A percentile compares a stretch with the other conserved stretches of the same genome.
Conservation (phyloP, 1,140 invertebrate species). For the Palaemon carinicauda region DNA sequence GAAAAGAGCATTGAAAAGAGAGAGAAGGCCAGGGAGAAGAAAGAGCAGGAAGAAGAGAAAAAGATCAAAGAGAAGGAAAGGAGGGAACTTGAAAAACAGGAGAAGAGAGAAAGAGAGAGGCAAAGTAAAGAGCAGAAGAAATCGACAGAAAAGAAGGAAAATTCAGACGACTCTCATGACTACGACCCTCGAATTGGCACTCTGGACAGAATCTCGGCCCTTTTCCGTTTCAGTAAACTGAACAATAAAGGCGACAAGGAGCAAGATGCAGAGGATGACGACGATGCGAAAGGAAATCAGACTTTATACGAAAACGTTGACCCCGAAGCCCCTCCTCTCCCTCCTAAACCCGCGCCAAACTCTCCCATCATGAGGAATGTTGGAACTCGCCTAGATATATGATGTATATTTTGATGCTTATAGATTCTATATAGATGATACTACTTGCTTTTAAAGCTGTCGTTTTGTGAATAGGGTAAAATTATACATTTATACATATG, state of each 20-base stretch:
- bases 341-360: constrained; percentile 46
- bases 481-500: no score
- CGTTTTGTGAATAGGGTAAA: not conserved
- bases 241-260: constrained; percentile 31
- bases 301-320: not conserved
- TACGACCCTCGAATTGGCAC: constrained; percentile 49
- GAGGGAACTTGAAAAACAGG: constrained; percentile 16
- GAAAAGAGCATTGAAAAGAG: not conserved
- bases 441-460: not conserved
- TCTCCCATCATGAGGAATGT: constrained; percentile 54
- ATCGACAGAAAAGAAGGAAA: constrained; percentile 12
- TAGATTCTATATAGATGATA: not conserved
- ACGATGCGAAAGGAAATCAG: not conserved
- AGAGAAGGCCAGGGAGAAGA: not conserved
- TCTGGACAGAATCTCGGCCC: constrained; percentile 46
- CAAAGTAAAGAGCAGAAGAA: constrained; percentile 27
- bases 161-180: not conserved
- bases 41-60: constrained; percentile 24
- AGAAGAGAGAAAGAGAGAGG: constrained; percentile 24
- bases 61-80: constrained; percentile 14
- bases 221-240: constrained; percentile 52
- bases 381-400: constrained; percentile 50
- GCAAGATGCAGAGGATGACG: not conserved
- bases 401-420: not conserved
- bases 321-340: constrained; percentile 44